Evolutionary conservation across 2,113 vertebrate genomes (phyloP), one percentile per base, ranked within the genome.

Genomic region (Montifringilla adamsi): DNA sequence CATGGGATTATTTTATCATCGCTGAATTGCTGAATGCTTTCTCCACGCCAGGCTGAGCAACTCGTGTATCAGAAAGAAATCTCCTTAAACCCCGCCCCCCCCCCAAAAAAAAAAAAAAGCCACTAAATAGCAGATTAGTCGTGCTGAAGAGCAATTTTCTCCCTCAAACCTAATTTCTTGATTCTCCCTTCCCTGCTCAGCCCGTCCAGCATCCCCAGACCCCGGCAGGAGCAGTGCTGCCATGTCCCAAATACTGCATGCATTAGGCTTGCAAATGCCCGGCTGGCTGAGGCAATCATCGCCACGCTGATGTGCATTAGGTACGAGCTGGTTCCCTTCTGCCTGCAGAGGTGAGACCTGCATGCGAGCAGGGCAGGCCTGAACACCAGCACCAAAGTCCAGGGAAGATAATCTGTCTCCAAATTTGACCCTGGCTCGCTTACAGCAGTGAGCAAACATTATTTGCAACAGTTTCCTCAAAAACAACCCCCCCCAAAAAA

Each of bases 301-400:
- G 0, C 1, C 0, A 68, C 53, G 2, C 53, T 7, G 49, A 66
- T 46, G 41, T 0, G 2, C 2, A 7, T 13, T 15, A 6, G 47
- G n/a, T 12, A 41, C 69, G 15, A 47, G 68, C 93, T 84, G 83
- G 77, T 88, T 69, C 60, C 68, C 22, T 39, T 52, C 62, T 2
- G 41, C 1, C 19, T 89, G 78, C 84, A 35, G 90, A 83, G 79
- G 73, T 60, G 90, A 86, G 68, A 70, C 2, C 1, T 20, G 4
- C 46, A 7, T 1, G 58, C n/a, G 11, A 88, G 73, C 13, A 17
- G n/a, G 7, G 4, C 80, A 35, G 69, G 8, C 56, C 67, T 0
- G 3, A 59, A 47, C 5, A 4, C 92, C 90, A 67, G 13, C 53
- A 64, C 72, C 94, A 74, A 90, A 85, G 90, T 95, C 85, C 90